phyloP scores from a whole-genome alignment of 2,113 vertebrate genomes.

The Vulpes vulpes region DNA sequence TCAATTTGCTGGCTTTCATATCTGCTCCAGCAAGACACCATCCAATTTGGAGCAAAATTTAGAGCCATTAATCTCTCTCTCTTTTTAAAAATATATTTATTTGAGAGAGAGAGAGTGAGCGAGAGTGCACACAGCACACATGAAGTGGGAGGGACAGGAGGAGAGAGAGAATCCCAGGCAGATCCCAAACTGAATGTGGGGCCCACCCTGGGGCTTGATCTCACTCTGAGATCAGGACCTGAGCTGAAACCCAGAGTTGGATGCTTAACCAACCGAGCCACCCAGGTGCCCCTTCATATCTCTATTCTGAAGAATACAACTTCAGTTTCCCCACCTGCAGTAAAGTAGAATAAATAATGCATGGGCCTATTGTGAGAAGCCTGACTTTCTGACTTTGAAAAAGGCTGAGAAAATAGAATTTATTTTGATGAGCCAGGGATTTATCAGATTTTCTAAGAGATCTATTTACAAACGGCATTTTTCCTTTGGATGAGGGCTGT shows the following conservation, averaged over 20 bases:
- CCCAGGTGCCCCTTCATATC: neutral
- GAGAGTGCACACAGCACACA: neutral
- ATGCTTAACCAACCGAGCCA: neutral
- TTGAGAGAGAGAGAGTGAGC: neutral
- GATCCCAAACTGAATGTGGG: neutral
- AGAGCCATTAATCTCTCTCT: neutral
- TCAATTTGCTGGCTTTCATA: slow-evolving; percentile 42
- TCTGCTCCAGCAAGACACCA: neutral
- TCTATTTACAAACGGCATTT: neutral
- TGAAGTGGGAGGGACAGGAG: neutral
- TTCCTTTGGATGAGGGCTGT: neutral
- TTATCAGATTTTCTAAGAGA: neutral
- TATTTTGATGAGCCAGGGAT: neutral
- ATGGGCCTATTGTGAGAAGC: neutral
- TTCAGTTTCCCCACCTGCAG: neutral
- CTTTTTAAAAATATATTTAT: neutral
- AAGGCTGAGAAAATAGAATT: neutral
- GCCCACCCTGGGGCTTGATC: neutral
- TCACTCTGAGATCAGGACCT: neutral
- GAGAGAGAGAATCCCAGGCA: neutral
- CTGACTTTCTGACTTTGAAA: slow-evolving; percentile 34
- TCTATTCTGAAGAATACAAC: neutral
- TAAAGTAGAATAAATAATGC: neutral
- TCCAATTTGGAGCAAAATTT: neutral
- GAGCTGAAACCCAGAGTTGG: neutral